Base-by-base conservation (phyloP, 2,113 vertebrate species). In the Solea senegalensis region DNA sequence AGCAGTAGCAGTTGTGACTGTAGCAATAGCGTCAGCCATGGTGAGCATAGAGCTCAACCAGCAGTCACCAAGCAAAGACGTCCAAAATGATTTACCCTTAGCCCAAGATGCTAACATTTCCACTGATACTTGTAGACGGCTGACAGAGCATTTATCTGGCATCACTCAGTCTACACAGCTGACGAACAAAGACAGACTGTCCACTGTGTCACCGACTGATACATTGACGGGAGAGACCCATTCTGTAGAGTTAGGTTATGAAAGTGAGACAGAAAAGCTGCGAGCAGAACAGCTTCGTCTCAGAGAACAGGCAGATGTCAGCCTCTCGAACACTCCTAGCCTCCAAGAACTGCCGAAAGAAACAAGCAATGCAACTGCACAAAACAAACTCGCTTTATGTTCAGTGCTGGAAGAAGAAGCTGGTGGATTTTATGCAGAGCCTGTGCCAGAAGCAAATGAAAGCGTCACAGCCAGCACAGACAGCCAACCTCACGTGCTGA, bases 1-100 rank as follows among this genome's bases (percentile, higher is more conserved):
- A 39, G 82, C 87, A 0, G 53, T 87, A 48, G 85, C 84, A 15
- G 56, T 89, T 6, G 87, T 89, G 8, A 54, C 77, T 0, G 72
- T 89, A 54, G 84, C 87, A 9, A 52, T 89, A 72, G 87, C 82
- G 49, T 81, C 82, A 26, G 87, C 87, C 3, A 8, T 83, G 16
- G 78, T 67, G 12, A 74, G 39, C 16, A 16, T 89, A 51, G 87
- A 89, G 48, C 48, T 80, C 50, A 62, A 53, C 67, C 48, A 62
- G 28, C 21, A 52, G 65, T 21, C 39, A n/a, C 39, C 63, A 2
- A 51, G 34, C 28, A 54, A 10, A 52, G 51, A 69, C 43, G 65
- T 34, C 34, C 1, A 5, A 27, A 28, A 27, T 55, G 11, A 41
- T 40, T 46, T 21, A 16, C 6, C 41, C 16, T 51, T 52, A 57